phyloP scores from a whole-genome alignment of 2,888 invertebrate species.

The Sinopyrophorus schimmeli region DNA sequence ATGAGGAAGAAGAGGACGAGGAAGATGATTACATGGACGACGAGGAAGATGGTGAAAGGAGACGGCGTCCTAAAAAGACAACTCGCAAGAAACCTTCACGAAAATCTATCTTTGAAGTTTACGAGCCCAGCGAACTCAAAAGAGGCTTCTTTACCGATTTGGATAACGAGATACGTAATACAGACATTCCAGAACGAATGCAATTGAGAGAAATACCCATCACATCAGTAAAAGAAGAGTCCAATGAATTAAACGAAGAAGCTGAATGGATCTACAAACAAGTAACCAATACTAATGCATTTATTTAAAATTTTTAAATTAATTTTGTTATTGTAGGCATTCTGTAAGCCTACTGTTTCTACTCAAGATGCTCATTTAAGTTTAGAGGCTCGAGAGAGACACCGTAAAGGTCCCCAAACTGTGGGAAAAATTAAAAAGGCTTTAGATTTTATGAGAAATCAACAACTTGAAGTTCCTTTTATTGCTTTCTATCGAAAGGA shows the following conservation, averaged over 20 bases:
- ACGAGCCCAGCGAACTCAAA: conserved; percentile 97
- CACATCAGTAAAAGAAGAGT: conserved; percentile 78
- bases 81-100: conserved; percentile 76
- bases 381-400: conserved; percentile 59
- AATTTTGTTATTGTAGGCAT: conserved; percentile 61
- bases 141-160: conserved; percentile 93
- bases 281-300: conserved; percentile 21
- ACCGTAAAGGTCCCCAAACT: conserved; percentile 69
- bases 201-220: conserved; percentile 88
- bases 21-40: conserved; percentile 81
- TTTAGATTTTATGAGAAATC: conserved; percentile 93
- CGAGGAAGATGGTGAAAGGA: conserved; percentile 67
- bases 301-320: no score
- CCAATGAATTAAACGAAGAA: conserved; percentile 88
- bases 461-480: conserved; percentile 95
- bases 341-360: conserved; percentile 81
- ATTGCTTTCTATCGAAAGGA: conserved; percentile 99
- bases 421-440: conserved; percentile 92
- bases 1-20: conserved; percentile 82
- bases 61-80: conserved; percentile 71
- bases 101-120: conserved; percentile 90
- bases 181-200: conserved; percentile 90
- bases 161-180: conserved; percentile 87
- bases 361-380: conserved; percentile 68
- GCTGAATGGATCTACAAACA: conserved; percentile 97